Conservation (phyloP, 2,888 invertebrate species). For the Trachelus iudaicus region DNA sequence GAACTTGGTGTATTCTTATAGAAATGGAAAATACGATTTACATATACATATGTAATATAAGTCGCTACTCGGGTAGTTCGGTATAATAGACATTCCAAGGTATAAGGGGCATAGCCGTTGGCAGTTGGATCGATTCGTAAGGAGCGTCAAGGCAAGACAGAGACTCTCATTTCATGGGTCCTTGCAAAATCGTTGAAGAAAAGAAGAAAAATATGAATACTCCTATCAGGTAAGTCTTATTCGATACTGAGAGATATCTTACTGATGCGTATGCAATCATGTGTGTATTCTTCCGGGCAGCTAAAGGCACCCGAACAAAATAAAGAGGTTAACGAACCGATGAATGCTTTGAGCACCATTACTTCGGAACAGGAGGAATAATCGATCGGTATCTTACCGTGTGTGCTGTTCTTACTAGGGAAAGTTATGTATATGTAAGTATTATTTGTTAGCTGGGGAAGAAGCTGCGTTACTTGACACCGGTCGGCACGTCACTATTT, state of each 20-base stretch:
- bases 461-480: neutral
- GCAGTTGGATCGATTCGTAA: slow-evolving; percentile 59
- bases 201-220: neutral
- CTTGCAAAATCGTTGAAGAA: neutral
- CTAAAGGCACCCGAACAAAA: neutral
- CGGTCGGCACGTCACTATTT: neutral
- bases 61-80: neutral
- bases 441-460: neutral
- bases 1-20: neutral
- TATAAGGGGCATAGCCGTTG: slow-evolving; percentile 36
- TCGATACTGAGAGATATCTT: neutral
- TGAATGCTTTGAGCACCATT: neutral
- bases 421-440: neutral
- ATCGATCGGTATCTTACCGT: neutral
- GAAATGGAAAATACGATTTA: neutral
- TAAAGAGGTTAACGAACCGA: neutral
- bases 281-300: neutral
- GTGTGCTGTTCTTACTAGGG: neutral
- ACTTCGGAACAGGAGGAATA: neutral
- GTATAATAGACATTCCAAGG: neutral
- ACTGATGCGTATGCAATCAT: neutral
- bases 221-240: neutral
- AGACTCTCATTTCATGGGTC: slow-evolving; percentile 28
- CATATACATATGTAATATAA: neutral
- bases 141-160: slow-evolving; percentile 60